A percentile compares a stretch with the other conserved stretches of the same genome.
Conservation (phyloP, 2,113 vertebrate genomes). For the human (Homo sapiens) region GRCh38 chr17:81261501-81262000, state of each 20-base stretch:
- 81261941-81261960: background rate
- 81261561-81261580: no score
- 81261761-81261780: background rate
- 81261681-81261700: background rate
- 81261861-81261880: accelerated
- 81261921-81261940: no score
- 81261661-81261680: background rate
- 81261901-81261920: background rate
- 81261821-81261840: background rate
- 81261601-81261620: no score
- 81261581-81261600: background rate
- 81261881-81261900: background rate
- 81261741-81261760: background rate
- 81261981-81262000: background rate
- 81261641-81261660: no score
- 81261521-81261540: background rate
- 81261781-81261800: background rate
- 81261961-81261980: background rate
- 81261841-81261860: background rate
- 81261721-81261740: background rate
- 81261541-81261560: background rate
- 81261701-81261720: background rate
- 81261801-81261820: background rate
- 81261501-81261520: background rate
- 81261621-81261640: background rate